These are phyloP conservation scores for Gymnopithys bicolor DNA, from an alignment of 2,797 vertebrate genomes.

Conservation along the genomic window DNA sequence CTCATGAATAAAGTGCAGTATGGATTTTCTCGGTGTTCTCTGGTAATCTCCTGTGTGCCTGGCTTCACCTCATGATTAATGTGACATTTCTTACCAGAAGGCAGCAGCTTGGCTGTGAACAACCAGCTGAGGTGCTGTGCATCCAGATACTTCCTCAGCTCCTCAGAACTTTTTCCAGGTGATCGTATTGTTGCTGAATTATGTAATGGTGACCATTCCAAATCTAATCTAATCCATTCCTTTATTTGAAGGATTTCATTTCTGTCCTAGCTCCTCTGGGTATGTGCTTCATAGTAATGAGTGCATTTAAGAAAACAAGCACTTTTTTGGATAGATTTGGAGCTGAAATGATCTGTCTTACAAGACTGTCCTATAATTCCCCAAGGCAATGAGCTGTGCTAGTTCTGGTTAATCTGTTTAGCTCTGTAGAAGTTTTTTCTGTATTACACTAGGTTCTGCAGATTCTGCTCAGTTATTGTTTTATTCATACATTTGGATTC, in stretches of 20 bases:
- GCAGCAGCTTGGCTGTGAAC: not conserved
- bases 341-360: not conserved
- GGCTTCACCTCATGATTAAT: not conserved
- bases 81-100: not conserved
- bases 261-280: not conserved
- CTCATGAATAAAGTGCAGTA: not conserved
- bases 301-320: not conserved
- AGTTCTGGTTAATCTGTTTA: slow-evolving; percentile 15
- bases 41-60: not conserved
- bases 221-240: not conserved
- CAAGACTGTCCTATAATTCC: not conserved
- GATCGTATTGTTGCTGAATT: not conserved
- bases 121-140: not conserved
- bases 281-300: not conserved
- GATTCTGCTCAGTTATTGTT: not conserved
- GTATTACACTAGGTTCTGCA: not conserved
- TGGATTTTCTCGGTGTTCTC: not conserved
- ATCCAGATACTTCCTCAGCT: not conserved
- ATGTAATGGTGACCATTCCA: not conserved
- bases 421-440: not conserved
- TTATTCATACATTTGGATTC: not conserved
- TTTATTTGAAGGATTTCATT: not conserved
- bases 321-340: not conserved
- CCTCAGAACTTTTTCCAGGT: not conserved
- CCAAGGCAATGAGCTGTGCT: slow-evolving; percentile 4